Conservation (phyloP, 2,888 invertebrate genomes). For the Aethes cnicana region DNA sequence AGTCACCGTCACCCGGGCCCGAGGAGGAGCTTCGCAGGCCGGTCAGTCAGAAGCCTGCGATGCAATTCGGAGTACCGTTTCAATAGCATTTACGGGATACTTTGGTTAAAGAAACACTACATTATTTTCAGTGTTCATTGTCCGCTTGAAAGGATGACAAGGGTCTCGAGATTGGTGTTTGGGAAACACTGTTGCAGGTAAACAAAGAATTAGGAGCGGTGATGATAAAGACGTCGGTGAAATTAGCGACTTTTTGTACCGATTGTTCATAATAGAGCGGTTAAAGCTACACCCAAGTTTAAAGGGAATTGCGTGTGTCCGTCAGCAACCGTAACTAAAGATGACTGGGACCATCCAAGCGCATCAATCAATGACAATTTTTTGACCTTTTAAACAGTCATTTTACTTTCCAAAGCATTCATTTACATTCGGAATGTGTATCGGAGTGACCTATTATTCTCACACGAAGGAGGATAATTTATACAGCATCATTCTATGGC, state of each 20-base stretch:
- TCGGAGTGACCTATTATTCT: slow-evolving; percentile 29
- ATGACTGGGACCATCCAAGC: slow-evolving; percentile 30
- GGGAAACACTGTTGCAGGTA: slow-evolving; percentile 35
- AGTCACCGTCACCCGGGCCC: slow-evolving; percentile 59
- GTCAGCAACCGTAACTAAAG: slow-evolving; percentile 41
- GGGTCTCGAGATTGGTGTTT: slow-evolving; percentile 27
- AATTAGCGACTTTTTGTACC: slow-evolving; percentile 18
- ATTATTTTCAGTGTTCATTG: slow-evolving; percentile 42
- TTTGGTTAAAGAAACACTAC: slow-evolving; percentile 43
- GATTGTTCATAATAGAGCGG: slow-evolving; percentile 5
- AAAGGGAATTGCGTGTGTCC: slow-evolving; percentile 33
- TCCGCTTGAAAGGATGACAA: slow-evolving; percentile 34
- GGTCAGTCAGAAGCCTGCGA: slow-evolving; percentile 33
- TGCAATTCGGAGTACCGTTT: slow-evolving; percentile 33
- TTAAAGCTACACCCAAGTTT: slow-evolving; percentile 31
- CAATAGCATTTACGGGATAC: slow-evolving; percentile 41
- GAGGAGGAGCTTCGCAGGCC: slow-evolving; percentile 45
- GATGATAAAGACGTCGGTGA: slow-evolving; percentile 24
- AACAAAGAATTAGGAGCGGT: slow-evolving; percentile 39
- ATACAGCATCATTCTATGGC: slow-evolving; percentile 32
- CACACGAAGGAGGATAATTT: slow-evolving; percentile 15
- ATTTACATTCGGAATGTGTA: slow-evolving; percentile 30
- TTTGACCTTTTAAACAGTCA: slow-evolving; percentile 37
- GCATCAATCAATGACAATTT: slow-evolving; percentile 47
- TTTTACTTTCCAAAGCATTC: slow-evolving; percentile 35